Percentiles rank a stretch among this genome's conserved stretches.
phyloP scores from a whole-genome alignment of 2,888 invertebrate species.

The Tinea semifulvella region DNA sequence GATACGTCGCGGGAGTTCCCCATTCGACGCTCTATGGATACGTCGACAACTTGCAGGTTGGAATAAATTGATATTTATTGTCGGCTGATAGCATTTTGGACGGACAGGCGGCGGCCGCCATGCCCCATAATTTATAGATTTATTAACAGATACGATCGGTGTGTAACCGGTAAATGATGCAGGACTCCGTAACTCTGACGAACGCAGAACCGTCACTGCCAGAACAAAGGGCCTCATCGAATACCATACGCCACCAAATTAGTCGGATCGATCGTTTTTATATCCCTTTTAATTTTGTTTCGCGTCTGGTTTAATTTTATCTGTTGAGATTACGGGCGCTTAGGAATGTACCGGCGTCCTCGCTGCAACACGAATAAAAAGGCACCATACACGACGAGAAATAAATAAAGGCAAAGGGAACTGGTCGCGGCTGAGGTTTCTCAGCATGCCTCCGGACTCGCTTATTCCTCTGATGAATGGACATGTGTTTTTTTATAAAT shows the following conservation, averaged over 20 bases:
- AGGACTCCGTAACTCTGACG: slow-evolving; percentile 26
- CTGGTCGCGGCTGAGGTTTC: slow-evolving; percentile 55
- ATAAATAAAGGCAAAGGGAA: slow-evolving; percentile 57
- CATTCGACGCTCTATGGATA: slow-evolving; percentile 19
- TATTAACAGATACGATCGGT: slow-evolving; percentile 56
- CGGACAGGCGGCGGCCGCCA: slow-evolving; percentile 28
- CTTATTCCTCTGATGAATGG: slow-evolving; percentile 50
- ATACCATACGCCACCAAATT: slow-evolving; percentile 61
- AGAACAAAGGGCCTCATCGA: slow-evolving; percentile 33
- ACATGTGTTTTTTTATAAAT: slow-evolving; percentile 35
- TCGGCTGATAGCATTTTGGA: slow-evolving; percentile 29
- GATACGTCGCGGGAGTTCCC: slow-evolving; percentile 19
- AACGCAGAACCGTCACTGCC: slow-evolving; percentile 21
- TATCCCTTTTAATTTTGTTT: slow-evolving; percentile 64
- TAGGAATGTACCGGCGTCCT: slow-evolving; percentile 60
- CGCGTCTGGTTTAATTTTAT: slow-evolving; percentile 67
- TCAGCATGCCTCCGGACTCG: slow-evolving; percentile 35
- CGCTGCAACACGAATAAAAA: slow-evolving; percentile 56
- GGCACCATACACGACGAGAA: slow-evolving; percentile 51
- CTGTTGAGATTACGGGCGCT: slow-evolving; percentile 60
- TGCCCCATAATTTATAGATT: slow-evolving; percentile 35
- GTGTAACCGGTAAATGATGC: slow-evolving; percentile 40
- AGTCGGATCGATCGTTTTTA: slow-evolving; percentile 58
- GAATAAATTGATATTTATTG: slow-evolving; percentile 34
- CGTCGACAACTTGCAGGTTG: slow-evolving; percentile 21